Conservation (phyloP, 2,113 vertebrate species). For the Chaetodon auriga region DNA sequence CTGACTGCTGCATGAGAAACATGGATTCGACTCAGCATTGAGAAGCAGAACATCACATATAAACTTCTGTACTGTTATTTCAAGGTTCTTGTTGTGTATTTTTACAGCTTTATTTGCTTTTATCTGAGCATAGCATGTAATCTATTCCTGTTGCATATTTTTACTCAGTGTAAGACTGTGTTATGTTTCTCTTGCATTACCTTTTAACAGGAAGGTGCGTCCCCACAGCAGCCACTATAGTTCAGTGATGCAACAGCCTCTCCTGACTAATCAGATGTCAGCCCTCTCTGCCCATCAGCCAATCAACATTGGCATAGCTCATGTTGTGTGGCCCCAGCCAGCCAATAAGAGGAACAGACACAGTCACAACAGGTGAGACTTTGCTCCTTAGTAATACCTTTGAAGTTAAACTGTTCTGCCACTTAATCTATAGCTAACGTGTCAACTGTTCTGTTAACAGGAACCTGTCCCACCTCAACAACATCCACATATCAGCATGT, state of each 20-base stretch:
- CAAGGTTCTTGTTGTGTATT: not conserved
- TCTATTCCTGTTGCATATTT: not conserved
- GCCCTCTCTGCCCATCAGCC: slow-evolving; percentile 93
- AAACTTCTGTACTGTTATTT: not conserved
- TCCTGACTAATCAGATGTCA: slow-evolving; percentile 92
- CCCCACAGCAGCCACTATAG: slow-evolving; percentile 91
- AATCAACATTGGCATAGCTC: slow-evolving; percentile 96
- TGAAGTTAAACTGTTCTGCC: not conserved
- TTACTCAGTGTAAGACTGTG: not conserved
- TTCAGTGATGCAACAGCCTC: slow-evolving; percentile 90
- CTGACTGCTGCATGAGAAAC: not conserved
- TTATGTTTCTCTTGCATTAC: not conserved
- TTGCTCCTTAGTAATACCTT: not conserved
- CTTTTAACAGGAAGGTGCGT: slow-evolving; percentile 88
- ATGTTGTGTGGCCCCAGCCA: slow-evolving; percentile 96
- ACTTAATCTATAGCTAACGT: slow-evolving; percentile 1
- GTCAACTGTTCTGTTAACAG: slow-evolving; percentile 35
- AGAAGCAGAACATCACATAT: not conserved
- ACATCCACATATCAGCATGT: slow-evolving; percentile 87
- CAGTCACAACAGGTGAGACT: slow-evolving; percentile 90
- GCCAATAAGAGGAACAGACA: slow-evolving; percentile 91
- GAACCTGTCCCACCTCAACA: slow-evolving; percentile 87
- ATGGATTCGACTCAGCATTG: not conserved
- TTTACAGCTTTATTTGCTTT: not conserved
- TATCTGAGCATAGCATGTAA: not conserved